Evolutionary conservation across 2,797 vertebrate genomes (phyloP).

Genomic region (Thamnophis elegans): DNA sequence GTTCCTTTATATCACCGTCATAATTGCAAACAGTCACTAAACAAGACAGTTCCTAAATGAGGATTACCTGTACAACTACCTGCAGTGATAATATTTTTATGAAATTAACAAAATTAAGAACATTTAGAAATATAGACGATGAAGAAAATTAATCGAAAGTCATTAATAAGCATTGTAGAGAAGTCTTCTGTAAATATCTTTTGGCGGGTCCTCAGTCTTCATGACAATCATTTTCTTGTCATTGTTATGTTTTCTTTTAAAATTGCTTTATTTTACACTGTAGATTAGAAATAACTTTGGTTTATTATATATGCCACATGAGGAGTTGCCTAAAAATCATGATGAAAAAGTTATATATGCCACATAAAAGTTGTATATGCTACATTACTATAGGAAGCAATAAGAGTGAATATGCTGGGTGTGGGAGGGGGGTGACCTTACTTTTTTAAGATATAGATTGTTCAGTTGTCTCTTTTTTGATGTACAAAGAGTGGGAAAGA

Average conservation of each 20-base stretch:
- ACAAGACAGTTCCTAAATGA: background rate
- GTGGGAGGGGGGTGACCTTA: background rate
- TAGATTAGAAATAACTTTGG: slow-evolving; percentile 48
- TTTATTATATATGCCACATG: slow-evolving; percentile 33
- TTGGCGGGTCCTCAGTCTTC: background rate
- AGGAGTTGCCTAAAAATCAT: too few species aligned
- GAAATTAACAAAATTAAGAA: background rate
- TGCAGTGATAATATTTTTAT: background rate
- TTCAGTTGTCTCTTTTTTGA: slow-evolving; percentile 23
- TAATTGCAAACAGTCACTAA: background rate
- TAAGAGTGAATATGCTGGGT: background rate
- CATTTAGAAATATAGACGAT: background rate
- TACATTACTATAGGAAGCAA: slow-evolving; percentile 25
- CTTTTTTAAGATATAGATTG: slow-evolving; percentile 22
- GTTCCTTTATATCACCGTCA: background rate
- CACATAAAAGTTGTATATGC: background rate
- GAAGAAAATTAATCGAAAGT: background rate
- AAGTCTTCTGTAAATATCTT: background rate
- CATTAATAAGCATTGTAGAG: background rate
- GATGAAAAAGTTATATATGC: slow-evolving; percentile 40
- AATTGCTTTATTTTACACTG: slow-evolving; percentile 5
- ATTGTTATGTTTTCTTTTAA: slow-evolving; percentile 59
- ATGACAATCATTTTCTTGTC: slow-evolving; percentile 61
- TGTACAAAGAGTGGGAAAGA: slow-evolving; percentile 8
- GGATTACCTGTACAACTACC: background rate